phyloP scores from a whole-genome alignment of 2,797 vertebrate genomes.

The Hemibagrus guttatus region DNA sequence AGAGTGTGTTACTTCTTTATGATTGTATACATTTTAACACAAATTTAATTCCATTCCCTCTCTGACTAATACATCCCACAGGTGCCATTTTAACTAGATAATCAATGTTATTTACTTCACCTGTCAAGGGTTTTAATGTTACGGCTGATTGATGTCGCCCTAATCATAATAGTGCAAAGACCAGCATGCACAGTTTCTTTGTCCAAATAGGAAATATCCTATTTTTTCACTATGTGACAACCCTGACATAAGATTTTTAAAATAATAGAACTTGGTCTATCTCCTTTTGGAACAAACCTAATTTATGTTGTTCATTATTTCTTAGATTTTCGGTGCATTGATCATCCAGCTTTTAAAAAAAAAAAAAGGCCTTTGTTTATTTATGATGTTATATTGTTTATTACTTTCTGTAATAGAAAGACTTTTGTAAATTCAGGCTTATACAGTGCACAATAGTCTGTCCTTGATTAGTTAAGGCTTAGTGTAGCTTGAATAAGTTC shows the following conservation, averaged over 20 bases:
- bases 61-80: no score
- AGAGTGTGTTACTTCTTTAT: no score
- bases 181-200: background rate
- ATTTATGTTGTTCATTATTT: background rate
- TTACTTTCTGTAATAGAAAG: background rate
- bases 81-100: no score
- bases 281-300: background rate
- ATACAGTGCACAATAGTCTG: background rate
- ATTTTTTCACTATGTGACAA: background rate
- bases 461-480: background rate
- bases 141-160: no score
- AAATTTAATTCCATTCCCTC: no score
- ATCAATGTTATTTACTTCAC: no score
- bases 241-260: background rate
- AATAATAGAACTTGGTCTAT: background rate
- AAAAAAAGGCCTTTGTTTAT: background rate
- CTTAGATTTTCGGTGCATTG: background rate
- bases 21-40: no score
- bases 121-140: no score
- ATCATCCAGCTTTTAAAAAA: background rate
- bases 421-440: background rate
- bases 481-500: background rate
- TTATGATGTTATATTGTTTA: background rate
- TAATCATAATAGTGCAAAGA: background rate
- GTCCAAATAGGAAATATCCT: background rate